Evolutionary conservation across 2,113 vertebrate species (phyloP), one percentile per base, ranked within the genome.

Genomic region (Scalopus aquaticus): DNA sequence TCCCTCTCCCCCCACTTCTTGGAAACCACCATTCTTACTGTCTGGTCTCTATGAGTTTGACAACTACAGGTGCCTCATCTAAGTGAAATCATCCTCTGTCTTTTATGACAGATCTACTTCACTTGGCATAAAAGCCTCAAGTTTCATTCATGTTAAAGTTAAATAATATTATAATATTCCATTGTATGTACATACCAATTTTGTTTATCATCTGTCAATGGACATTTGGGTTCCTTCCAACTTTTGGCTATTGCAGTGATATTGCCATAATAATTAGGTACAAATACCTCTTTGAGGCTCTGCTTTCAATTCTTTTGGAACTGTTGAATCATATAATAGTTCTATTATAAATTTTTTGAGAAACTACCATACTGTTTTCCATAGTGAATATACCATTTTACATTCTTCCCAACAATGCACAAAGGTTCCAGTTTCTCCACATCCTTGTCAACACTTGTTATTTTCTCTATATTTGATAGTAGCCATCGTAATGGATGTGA

Each of bases 281-380:
- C 30, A 46, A 20, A 58, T 76, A 65, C 49, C 39, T 32, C 42
- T 62, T 74, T 49, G 49, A 46, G 42, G 46, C 19, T 32, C 30
- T 51, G 37, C 44, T 94, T 26, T 80, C 35, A 44, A 30, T 80
- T 67, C 37, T 65, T 80, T 73, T 88, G 46, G 7, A 81, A 91
- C n/a, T 80, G 24, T 37, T 95, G 37, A 22, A 74, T 87, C 19
- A 9, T 46, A 46, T n/a, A 32, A 13, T 85, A 58, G 19, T 91
- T 86, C 81, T 86, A 65, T 22, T 65, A 87, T 65, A 65, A 85
- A 46, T 56, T 46, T 80, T 77, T 80, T 65, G 76, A 87, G 60
- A 74, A 58, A 30, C 26, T 1, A 58, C 44, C 37, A 9, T 49
- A 28, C 5, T 56, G 2, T 74, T 95, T 91, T 56, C 39, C 35